Evolutionary conservation across 2,113 vertebrate genomes (phyloP).

Genomic region (Atractosteus spatula): DNA sequence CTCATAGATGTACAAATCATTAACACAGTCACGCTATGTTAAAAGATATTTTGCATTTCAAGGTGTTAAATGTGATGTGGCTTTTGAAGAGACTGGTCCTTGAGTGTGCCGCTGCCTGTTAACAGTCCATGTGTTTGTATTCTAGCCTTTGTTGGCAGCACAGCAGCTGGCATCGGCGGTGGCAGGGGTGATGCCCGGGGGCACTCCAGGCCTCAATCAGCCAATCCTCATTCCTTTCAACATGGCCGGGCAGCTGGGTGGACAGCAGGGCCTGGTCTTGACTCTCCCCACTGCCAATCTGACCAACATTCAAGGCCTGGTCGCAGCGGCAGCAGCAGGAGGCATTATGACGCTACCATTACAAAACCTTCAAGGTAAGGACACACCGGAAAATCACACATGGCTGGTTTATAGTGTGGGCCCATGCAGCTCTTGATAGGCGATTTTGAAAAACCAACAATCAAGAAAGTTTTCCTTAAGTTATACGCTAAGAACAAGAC

Average conservation of each 20-base stretch:
- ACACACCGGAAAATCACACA: too few relatives aligned
- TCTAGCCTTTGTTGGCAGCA: constrained; percentile 88
- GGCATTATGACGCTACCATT: constrained; percentile 97
- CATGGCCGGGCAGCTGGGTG: constrained; percentile 90
- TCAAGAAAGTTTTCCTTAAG: too few relatives aligned
- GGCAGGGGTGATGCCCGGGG: constrained; percentile 90
- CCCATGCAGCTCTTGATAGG: too few relatives aligned
- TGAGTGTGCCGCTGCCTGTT: constrained; percentile 12
- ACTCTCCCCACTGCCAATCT: constrained; percentile 92
- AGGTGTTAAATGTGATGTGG: constrained; percentile 6
- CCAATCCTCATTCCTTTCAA: constrained; percentile 98
- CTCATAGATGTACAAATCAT: too few relatives aligned
- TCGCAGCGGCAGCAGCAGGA: constrained; percentile 94
- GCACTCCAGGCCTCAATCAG: constrained; percentile 86
- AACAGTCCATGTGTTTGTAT: constrained; percentile 24
- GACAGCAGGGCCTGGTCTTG: constrained; percentile 95
- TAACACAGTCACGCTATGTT: too few relatives aligned
- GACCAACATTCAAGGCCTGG: constrained; percentile 91
- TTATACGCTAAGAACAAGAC: too few relatives aligned
- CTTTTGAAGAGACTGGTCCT: neutral
- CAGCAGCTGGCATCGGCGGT: constrained; percentile 93
- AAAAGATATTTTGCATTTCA: too few relatives aligned
- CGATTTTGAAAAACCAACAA: too few relatives aligned
- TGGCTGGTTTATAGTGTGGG: too few relatives aligned
- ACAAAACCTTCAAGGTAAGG: constrained; percentile 98